These are phyloP conservation scores for Oncopodura yosiiana DNA, from an alignment of 1,140 invertebrate genomes.

Conservation along the genomic window DNA sequence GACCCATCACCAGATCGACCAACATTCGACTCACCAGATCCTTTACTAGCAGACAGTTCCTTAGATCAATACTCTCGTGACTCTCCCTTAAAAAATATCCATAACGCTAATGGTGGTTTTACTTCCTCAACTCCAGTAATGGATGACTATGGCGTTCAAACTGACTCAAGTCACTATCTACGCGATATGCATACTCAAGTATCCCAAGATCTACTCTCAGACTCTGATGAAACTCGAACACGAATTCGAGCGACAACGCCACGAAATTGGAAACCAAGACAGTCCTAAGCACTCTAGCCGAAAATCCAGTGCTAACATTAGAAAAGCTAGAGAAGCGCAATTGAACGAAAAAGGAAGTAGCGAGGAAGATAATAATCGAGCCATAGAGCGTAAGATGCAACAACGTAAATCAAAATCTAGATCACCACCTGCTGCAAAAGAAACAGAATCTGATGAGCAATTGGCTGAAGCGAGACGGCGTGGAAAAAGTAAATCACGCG, in stretches of 20 bases:
- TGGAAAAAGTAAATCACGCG: too few relatives aligned
- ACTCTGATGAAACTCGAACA: neutral
- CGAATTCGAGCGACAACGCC: neutral
- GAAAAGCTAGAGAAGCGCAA: neutral
- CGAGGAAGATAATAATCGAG: too few relatives aligned
- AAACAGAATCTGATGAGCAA: too few relatives aligned
- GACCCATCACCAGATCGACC: conserved; percentile 20
- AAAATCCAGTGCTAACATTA: too few relatives aligned
- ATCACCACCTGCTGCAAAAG: too few relatives aligned
- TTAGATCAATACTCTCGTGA: conserved; percentile 6
- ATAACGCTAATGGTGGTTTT: conserved; percentile 1
- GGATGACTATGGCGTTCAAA: conserved; percentile 23
- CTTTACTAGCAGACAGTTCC: conserved; percentile 16
- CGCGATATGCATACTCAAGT: conserved; percentile 26
- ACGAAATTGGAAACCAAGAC: neutral
- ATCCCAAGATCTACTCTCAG: conserved; percentile 6
- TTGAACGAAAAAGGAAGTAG: neutral
- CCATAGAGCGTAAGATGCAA: too few relatives aligned
- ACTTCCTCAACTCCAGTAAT: conserved; percentile 23
- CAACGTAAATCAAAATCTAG: too few relatives aligned
- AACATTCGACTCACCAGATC: conserved; percentile 13
- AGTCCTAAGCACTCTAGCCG: too few relatives aligned
- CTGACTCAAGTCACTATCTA: conserved; percentile 18
- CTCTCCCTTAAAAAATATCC: too few relatives aligned
- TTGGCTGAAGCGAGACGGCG: too few relatives aligned